A percentile compares a stretch with the other conserved stretches of the same genome.
These are phyloP conservation scores for Anseranas semipalmata DNA, from an alignment of 2,113 vertebrate species.

Conservation along the genomic window DNA sequence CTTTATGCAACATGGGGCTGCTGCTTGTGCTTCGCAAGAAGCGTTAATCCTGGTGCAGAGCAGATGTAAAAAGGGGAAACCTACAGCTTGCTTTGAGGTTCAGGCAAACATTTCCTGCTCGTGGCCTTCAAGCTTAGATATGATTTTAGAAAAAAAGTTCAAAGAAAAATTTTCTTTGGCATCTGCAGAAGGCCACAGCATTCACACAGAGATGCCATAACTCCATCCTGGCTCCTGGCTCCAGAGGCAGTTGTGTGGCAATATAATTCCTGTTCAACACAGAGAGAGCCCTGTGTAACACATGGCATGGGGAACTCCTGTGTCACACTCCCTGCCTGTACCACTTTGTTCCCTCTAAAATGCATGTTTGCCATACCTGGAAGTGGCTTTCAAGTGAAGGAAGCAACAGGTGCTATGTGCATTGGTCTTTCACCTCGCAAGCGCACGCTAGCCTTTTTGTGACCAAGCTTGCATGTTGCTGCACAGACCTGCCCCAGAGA, in stretches of 20 bases:
- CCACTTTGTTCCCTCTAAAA: not conserved
- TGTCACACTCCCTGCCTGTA: not conserved
- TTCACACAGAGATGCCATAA: not conserved
- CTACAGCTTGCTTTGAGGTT: not conserved
- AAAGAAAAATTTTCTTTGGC: not conserved
- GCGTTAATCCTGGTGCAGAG: not conserved
- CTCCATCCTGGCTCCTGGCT: not conserved
- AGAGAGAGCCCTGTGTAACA: not conserved
- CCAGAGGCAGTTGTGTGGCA: not conserved
- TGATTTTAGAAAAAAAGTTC: not conserved
- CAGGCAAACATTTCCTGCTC: not conserved
- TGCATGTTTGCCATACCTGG: accelerated
- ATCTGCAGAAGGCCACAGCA: not conserved
- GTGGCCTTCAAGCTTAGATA: not conserved
- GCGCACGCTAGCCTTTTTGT: not conserved
- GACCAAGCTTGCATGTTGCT: not conserved
- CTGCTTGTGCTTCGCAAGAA: not conserved
- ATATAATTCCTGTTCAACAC: not conserved
- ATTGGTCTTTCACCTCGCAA: not conserved
- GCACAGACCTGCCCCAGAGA: not conserved
- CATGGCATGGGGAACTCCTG: accelerated
- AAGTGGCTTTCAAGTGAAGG: not conserved
- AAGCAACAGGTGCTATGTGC: not conserved
- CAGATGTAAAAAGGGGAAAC: not conserved
- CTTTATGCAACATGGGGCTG: not conserved